Evolutionary conservation across 2,888 invertebrate genomes (phyloP).

Genomic region (Amiota mariae): DNA sequence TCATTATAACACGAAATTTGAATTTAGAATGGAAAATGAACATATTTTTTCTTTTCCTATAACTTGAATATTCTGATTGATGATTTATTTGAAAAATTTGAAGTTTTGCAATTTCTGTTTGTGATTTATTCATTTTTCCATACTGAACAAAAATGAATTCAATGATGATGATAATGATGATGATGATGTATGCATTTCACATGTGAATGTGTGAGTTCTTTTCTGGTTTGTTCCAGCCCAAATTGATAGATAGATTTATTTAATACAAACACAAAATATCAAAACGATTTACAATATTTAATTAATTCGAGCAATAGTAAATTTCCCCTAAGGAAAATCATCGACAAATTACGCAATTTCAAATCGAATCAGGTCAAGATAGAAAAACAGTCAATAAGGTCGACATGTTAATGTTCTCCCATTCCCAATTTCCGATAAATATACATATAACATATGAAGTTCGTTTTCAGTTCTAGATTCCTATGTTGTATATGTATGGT

Average conservation of each 20-base stretch:
- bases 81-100: too few species aligned
- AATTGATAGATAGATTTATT: conserved; percentile 7
- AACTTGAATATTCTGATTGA: too few species aligned
- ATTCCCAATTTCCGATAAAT: not conserved
- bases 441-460: not conserved
- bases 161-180: too few species aligned
- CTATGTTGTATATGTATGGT: not conserved
- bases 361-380: not conserved
- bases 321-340: not conserved
- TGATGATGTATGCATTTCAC: too few species aligned
- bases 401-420: not conserved
- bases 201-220: too few species aligned
- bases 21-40: too few species aligned
- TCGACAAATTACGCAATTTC: not conserved
- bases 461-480: not conserved
- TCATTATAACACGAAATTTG: too few species aligned
- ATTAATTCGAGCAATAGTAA: conserved; percentile 18
- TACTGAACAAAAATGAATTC: too few species aligned
- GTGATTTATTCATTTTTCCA: too few species aligned
- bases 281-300: not conserved
- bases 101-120: too few species aligned
- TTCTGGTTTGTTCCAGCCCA: not conserved
- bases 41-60: too few species aligned
- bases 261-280: not conserved
- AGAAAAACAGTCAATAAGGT: not conserved